Conservation (phyloP, 92 coral and sea anemone genomes). For the Paramuricea clavata region DNA sequence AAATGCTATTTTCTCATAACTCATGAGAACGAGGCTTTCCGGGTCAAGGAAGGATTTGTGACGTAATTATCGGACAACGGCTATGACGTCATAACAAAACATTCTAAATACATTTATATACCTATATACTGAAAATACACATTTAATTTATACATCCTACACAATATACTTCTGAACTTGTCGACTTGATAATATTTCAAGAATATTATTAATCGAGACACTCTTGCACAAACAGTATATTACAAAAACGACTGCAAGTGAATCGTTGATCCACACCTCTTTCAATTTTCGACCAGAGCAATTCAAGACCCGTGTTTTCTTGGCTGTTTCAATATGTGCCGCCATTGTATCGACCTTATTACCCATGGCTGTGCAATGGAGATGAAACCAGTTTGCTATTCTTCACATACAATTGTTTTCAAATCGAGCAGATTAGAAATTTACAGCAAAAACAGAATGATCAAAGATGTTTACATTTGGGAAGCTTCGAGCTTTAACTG, state of each 20-base stretch:
- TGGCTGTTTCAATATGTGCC: conserved; percentile 91
- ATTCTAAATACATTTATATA: background rate
- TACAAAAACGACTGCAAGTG: background rate
- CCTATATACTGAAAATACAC: too few relatives aligned
- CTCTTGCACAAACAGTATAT: background rate
- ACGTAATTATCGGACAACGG: background rate
- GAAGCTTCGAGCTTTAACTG: too few relatives aligned
- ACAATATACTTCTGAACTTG: background rate
- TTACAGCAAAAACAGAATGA: background rate
- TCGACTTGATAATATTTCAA: too few relatives aligned
- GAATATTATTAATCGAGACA: background rate
- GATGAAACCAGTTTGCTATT: background rate
- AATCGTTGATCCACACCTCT: conserved; percentile 63
- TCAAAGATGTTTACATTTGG: background rate
- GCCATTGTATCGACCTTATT: conserved; percentile 50
- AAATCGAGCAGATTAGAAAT: background rate
- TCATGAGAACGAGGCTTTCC: too few relatives aligned
- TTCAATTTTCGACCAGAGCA: conserved; percentile 72
- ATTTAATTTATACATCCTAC: too few relatives aligned
- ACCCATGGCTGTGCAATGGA: conserved; percentile 2
- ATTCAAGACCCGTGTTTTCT: conserved; percentile 93
- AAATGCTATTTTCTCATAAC: too few relatives aligned
- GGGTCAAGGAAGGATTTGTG: too few relatives aligned
- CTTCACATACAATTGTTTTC: background rate
- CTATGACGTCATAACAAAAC: background rate